Conservation (phyloP, 2,113 vertebrate species). For the Propithecus coquereli region DNA sequence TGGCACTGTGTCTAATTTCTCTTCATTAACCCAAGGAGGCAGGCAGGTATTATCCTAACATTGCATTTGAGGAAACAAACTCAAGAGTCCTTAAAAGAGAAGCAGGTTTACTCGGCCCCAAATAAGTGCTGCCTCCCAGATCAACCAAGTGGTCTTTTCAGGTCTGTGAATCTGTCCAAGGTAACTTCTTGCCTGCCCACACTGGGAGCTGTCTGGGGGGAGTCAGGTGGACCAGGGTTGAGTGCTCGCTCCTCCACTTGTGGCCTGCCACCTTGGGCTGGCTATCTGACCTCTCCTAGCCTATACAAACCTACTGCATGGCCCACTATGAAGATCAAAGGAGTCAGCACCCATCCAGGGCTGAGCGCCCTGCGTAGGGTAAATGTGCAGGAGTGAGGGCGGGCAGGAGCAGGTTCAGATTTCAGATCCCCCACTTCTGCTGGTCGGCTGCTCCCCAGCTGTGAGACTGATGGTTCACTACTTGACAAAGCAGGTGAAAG, state of each 20-base stretch:
- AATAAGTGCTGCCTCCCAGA: background rate
- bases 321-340: rapidly evolving
- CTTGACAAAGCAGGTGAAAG: background rate
- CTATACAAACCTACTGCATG: rapidly evolving
- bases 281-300: background rate
- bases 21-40: background rate
- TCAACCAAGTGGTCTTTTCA: background rate
- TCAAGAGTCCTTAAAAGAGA: background rate
- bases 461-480: background rate
- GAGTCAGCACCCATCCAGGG: background rate
- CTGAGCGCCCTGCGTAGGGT: rapidly evolving
- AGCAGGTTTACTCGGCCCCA: background rate
- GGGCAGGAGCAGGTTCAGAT: too few species aligned
- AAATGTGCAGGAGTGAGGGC: rapidly evolving
- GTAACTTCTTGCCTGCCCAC: too few species aligned
- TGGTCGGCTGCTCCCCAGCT: background rate
- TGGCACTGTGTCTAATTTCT: background rate
- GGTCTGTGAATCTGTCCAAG: background rate
- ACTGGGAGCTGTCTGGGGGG: background rate
- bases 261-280: too few species aligned
- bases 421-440: background rate
- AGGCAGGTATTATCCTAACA: background rate
- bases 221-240: background rate
- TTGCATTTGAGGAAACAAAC: background rate
- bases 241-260: background rate